Base-by-base conservation (phyloP, 2,797 vertebrate species). In the Rhinichthys osculus region DNA sequence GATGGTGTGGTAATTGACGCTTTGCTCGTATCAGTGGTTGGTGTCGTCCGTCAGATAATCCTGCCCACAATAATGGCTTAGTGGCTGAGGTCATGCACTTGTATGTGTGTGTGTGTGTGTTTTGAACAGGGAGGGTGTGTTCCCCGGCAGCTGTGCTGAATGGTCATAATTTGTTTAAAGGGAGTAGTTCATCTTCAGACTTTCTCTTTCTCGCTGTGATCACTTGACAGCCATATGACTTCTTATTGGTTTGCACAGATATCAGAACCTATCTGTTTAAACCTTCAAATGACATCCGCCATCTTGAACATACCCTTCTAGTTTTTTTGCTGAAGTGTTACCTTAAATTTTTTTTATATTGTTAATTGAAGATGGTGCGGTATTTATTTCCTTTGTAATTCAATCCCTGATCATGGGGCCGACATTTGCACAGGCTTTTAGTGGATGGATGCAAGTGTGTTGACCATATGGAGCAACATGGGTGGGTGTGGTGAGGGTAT, bases 111-210 rank as follows among this genome's bases (percentile, higher is more conserved):
- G 19, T 33, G 70, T n/a, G 71, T 59, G 67, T 44, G 19, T 33
- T 42, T 85, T 91, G 91, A 93, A 91, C 87, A 83, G 85, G 89
- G 85, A 87, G 86, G 81, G 57, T 79, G 69, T 88, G 50, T 72
- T 57, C 23, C 27, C 66, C 30, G 50, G 9, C 83, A 81, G 27
- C 69, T 71, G 64, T 5, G 35, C 35, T 87, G 89, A 79, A 83
- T 76, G 84, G 77, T 86, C 17, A 85, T 57, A 33, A 89, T 94
- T 94, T 94, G 92, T 89, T 92, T 89, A 94, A 89, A 91, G 92
- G 93, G 88, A 88, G 91, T 33, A 67, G 70, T 88, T 82, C 71
- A 74, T 85, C 62, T 92, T 88, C 40, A 78, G 52, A 35, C 40
- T 89, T 85, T 92, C 62, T 88, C 54, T 91, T 84, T 86, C 76